Evolutionary conservation across 2,888 invertebrate genomes (phyloP), one percentile per base, ranked within the genome.

Genomic region (Epinotia nisella): DNA sequence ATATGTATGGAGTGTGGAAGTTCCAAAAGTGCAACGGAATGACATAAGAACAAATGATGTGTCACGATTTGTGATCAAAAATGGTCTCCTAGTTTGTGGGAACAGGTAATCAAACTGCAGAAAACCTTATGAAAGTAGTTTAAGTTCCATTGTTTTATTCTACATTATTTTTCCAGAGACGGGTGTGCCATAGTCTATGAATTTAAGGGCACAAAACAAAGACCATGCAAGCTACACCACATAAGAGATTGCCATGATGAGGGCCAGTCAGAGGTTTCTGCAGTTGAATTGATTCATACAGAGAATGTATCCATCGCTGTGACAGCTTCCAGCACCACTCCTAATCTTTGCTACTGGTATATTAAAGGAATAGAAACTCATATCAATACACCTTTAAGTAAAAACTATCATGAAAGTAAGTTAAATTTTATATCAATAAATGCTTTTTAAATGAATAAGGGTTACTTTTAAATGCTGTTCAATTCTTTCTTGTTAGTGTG

Each of bases 31-130:
- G 9, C 75, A 77, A 62, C 83, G 90, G 74, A 75, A 83, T 81
- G 93, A 91, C 81, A 82, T 89, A 53, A 83, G 92, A 51, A 93
- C 91, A 19, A 90, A 92, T 87, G 93, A 93, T 78, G 88, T 93
- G 75, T 90, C 92, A 68, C 85, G 92, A 85, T 93, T 93, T 84
- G 76, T 90, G 9, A 70, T 90, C 3, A 90, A 83, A 78, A 82
- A 86, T 65, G 80, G 86, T 75, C 45, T 86, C 1, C 78, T 93
- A 62, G 82, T 86, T 61, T 92, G 92, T 85, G 93, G 92, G 68
- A 93, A 93, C 80, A 92, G 93, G 93, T 93, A 75, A 3, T 13
- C 58, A 24, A 45, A 55, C 29, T 45, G 49, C 49, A n/a, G 15
- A 49, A 49, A 49, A 11, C 7, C n/a, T 29, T 10, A n/a, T 56